Percentiles rank a stretch among this genome's conserved stretches.
phyloP scores from a whole-genome alignment of 1,140 invertebrate species.

The Scylla paramamosain region DNA sequence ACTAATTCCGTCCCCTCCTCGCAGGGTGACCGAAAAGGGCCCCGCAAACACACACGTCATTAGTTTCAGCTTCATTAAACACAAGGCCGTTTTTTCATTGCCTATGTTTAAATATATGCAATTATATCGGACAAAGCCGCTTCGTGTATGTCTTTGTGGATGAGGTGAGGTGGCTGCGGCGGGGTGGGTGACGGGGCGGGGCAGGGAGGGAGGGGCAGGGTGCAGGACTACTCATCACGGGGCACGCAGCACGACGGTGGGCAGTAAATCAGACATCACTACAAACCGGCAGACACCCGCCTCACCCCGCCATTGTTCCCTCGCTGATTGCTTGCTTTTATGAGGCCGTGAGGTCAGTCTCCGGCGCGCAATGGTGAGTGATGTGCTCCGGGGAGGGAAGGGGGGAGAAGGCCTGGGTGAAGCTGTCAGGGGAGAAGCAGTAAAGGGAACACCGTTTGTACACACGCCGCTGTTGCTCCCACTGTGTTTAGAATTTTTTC shows the following conservation, averaged over 20 bases:
- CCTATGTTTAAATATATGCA: no score
- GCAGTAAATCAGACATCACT: background rate
- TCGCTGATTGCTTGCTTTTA: slow-evolving; percentile 14
- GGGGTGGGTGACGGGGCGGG: background rate
- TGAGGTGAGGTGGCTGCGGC: no score
- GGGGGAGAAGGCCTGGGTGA: background rate
- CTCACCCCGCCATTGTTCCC: background rate
- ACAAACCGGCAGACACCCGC: background rate
- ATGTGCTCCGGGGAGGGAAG: background rate
- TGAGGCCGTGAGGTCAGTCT: background rate
- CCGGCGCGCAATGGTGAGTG: background rate
- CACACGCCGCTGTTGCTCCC: no score
- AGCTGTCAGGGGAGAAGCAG: background rate
- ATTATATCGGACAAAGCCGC: background rate
- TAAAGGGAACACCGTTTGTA: background rate
- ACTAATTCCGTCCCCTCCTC: no score
- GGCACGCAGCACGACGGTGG: no score
- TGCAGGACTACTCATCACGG: no score
- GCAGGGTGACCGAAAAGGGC: no score
- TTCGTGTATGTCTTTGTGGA: background rate
- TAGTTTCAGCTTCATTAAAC: no score
- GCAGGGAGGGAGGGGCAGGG: background rate
- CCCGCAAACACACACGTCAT: no score
- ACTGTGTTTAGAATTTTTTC: no score
- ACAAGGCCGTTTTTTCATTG: no score